Evolutionary conservation across 2,888 invertebrate species (phyloP).

Genomic region (Lasioglossum oenotherae): DNA sequence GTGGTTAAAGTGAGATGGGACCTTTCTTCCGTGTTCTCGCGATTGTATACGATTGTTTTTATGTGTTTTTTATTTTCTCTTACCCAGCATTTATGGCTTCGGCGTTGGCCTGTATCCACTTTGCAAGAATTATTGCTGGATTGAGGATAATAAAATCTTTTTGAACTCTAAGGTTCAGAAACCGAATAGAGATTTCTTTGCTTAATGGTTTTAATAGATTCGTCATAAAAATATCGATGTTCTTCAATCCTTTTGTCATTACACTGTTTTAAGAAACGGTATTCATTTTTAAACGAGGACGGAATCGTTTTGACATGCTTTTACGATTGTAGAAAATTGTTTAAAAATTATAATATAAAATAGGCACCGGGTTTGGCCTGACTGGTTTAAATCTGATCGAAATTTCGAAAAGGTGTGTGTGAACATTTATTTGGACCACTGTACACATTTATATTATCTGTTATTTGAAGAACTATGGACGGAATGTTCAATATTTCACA

Average conservation of each 20-base stretch:
- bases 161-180: not conserved
- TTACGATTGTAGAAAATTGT: too few species aligned
- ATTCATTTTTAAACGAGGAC: too few species aligned
- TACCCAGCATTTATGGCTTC: not conserved
- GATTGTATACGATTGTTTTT: not conserved
- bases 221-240: not conserved
- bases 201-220: not conserved
- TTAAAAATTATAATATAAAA: too few species aligned
- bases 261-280: too few species aligned
- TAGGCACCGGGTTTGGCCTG: not conserved
- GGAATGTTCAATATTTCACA: not conserved
- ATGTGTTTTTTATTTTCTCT: conserved; percentile 1
- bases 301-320: too few species aligned
- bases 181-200: not conserved
- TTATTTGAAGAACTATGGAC: not conserved
- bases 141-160: not conserved
- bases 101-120: not conserved
- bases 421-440: not conserved
- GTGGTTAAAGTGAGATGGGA: conserved; percentile 71
- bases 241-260: not conserved
- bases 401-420: not conserved
- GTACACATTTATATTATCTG: not conserved
- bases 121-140: not conserved
- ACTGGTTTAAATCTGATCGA: not conserved
- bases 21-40: conserved; percentile 15